Evolutionary conservation across 1,140 invertebrate species (phyloP), one percentile per base, ranked within the genome.

Genomic region (Hycleus cichorii): DNA sequence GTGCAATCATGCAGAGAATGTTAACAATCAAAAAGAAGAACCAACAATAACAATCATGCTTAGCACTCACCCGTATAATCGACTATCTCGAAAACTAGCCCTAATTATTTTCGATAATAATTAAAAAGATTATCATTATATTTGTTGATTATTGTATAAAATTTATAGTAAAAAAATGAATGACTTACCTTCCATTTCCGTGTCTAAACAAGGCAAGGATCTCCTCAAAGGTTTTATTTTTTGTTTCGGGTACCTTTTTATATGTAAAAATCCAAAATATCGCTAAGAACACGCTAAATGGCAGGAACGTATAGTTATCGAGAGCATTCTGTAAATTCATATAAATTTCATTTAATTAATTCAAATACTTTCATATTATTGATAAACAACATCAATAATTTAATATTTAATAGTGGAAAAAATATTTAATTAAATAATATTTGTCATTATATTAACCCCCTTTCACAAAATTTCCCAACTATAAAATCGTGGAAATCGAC

Each of bases 221-320:
- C 77, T 98, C 94, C 81, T 97, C 94, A 75, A 97, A 95, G 61
- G 93, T 96, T 81, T 95, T 95, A 77, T 97, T 97, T 81, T 97
- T 97, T 60, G 95, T 98, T 84, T 98, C 95, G 72, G 95, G 95
- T 73, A 98, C 93, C 83, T 93, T 93, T 78, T 92, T 91, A 79
- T 96, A 97, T 47, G 94, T 97, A 82, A 97, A 97, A 76, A 94
- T 88, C 90, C 91, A 95, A 81, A 97, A 98, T 75, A 95, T 83
- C 64, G 91, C 91, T 78, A 98, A 84, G 75, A 96, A 88, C 74
- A 87, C 90, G 80, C 91, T 93, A 83, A 98, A 98, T 71, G 94
- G 93, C 76, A 98, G 87, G 83, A 98, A 98, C 74, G 91, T 95
- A 79, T 97, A 97, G 76, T 93, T 92, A 74, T 92, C 89, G 74